A percentile compares a stretch with the other conserved stretches of the same genome.
Conservation (phyloP, 2,797 vertebrate genomes). For the Aeoliscus strigatus region DNA sequence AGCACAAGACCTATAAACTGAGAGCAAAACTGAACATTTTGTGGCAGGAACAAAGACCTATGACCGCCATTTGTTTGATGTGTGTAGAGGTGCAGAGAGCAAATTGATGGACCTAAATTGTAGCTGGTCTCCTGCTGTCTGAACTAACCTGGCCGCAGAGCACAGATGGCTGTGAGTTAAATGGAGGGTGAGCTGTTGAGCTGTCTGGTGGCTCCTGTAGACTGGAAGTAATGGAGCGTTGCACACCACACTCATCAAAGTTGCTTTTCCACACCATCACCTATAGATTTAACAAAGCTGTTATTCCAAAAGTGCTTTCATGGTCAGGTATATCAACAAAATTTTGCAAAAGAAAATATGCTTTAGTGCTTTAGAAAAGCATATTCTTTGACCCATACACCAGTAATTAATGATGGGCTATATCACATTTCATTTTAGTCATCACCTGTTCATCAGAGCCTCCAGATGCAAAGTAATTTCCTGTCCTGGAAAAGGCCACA, state of each 20-base stretch:
- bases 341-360: too few relatives aligned
- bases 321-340: not conserved
- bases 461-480: conserved; percentile 89
- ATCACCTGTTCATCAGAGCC: conserved; percentile 91
- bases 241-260: conserved; percentile 76
- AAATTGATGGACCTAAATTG: not conserved
- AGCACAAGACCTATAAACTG: not conserved
- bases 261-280: conserved; percentile 97
- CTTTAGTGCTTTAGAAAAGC: too few relatives aligned
- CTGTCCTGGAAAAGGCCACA: conserved; percentile 85
- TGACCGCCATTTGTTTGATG: too few relatives aligned
- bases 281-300: conserved; percentile 55
- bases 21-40: not conserved
- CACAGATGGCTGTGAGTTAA: conserved; percentile 11
- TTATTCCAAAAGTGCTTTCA: not conserved
- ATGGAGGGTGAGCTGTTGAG: conserved; percentile 8
- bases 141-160: conserved; percentile 47
- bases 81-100: not conserved
- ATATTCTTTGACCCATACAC: not conserved
- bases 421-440: not conserved
- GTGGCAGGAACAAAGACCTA: too few relatives aligned
- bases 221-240: conserved; percentile 42
- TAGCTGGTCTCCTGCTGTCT: conserved; percentile 1
- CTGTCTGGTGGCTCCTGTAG: conserved; percentile 19
- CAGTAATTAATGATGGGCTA: not conserved